A percentile compares a stretch with the other conserved stretches of the same genome.
Conservation (phyloP, 2,888 invertebrate genomes). For the Drosophila kuntzei region DNA sequence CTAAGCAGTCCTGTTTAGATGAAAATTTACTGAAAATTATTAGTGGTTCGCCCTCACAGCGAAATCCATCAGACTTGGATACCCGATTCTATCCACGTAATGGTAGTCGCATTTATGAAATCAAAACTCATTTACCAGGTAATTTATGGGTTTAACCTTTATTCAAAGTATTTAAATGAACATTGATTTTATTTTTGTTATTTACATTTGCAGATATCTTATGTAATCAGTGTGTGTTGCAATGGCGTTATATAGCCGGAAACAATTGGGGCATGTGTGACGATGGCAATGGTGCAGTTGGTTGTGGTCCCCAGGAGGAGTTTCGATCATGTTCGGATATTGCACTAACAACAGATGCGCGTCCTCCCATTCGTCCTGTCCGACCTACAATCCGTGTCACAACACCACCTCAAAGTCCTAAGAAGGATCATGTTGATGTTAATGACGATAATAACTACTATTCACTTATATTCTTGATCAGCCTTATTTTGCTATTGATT, state of each 20-base stretch:
- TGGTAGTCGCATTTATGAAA: slow-evolving; percentile 92
- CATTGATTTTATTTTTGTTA: background rate
- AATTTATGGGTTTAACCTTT: slow-evolving; percentile 8
- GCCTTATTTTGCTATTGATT: slow-evolving; percentile 28
- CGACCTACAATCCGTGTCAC: slow-evolving; percentile 80
- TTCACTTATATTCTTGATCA: slow-evolving; percentile 25
- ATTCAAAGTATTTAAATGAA: background rate
- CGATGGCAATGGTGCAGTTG: slow-evolving; percentile 91
- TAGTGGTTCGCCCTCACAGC: slow-evolving; percentile 84
- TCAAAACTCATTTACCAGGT: slow-evolving; percentile 88
- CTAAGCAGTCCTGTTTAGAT: slow-evolving; percentile 92
- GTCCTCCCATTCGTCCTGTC: slow-evolving; percentile 85
- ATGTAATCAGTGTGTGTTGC: slow-evolving; percentile 93
- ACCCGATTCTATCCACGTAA: slow-evolving; percentile 91
- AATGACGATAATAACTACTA: slow-evolving; percentile 1
- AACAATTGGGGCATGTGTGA: slow-evolving; percentile 93
- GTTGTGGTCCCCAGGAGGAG: slow-evolving; percentile 95
- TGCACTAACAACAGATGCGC: slow-evolving; percentile 88
- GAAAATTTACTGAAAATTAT: slow-evolving; percentile 88
- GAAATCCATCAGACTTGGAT: slow-evolving; percentile 86
- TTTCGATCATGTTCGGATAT: slow-evolving; percentile 94
- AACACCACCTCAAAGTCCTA: slow-evolving; percentile 52
- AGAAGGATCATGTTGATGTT: slow-evolving; percentile 36
- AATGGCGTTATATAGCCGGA: slow-evolving; percentile 95
- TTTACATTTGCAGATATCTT: slow-evolving; percentile 86